Conservation (phyloP, 2,797 vertebrate species). For the Siniperca undulata region DNA sequence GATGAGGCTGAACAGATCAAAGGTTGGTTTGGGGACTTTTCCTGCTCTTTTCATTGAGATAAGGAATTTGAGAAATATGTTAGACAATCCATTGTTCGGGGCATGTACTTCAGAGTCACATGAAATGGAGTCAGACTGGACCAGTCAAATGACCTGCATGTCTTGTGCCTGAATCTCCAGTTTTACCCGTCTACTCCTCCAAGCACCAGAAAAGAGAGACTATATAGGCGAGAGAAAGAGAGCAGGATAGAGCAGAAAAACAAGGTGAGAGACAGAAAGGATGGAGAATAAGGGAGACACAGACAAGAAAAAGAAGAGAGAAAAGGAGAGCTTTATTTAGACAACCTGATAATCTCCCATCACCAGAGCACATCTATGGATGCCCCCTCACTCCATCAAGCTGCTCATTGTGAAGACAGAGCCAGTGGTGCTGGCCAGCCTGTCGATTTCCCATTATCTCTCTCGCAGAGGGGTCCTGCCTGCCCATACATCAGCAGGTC, state of each 20-base stretch:
- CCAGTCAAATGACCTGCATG: constrained; percentile 33
- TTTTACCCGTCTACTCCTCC: constrained; percentile 31
- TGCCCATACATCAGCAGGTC: constrained; percentile 85
- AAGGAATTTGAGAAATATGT: constrained; percentile 48
- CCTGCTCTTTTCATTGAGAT: constrained; percentile 43
- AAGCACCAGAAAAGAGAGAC: constrained; percentile 26
- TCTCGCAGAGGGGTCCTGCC: constrained; percentile 84
- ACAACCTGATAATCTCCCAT: constrained; percentile 84
- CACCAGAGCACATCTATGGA: constrained; percentile 79
- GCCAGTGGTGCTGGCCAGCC: constrained; percentile 81
- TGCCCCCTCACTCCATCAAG: constrained; percentile 85
- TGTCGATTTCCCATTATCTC: constrained; percentile 92
- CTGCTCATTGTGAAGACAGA: constrained; percentile 81
- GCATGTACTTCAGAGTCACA: constrained; percentile 30
- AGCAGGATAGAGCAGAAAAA: constrained; percentile 43
- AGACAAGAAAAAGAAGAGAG: constrained; percentile 50
- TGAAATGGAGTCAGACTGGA: constrained; percentile 40
- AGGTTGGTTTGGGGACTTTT: constrained; percentile 53
- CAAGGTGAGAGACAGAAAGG: constrained; percentile 51
- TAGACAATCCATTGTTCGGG: constrained; percentile 38
- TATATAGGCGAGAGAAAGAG: constrained; percentile 18
- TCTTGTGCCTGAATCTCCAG: constrained; percentile 7
- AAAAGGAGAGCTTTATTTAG: constrained; percentile 81
- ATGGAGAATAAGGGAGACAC: constrained; percentile 43
- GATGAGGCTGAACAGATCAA: constrained; percentile 57